Percentiles rank a stretch among this genome's conserved stretches.
phyloP scores from a whole-genome alignment of 2,888 invertebrate species.

The Hypsopygia costalis region DNA sequence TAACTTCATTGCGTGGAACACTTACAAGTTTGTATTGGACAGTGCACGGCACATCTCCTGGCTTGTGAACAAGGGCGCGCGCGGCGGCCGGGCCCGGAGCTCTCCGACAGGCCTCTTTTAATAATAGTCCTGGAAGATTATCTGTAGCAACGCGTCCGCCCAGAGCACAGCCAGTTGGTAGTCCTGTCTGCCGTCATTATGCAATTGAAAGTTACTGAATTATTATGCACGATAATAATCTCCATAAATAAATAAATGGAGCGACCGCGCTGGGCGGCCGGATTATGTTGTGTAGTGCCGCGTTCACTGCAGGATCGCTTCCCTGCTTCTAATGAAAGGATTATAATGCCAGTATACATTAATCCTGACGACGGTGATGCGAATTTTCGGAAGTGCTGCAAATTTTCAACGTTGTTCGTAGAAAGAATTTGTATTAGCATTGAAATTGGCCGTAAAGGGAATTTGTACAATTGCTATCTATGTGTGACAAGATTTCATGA shows the following conservation, averaged over 20 bases:
- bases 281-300: slow-evolving; percentile 40
- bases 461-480: too few species aligned
- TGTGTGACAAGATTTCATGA: too few species aligned
- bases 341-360: slow-evolving; percentile 1
- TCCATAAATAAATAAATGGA: slow-evolving; percentile 74
- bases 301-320: not conserved
- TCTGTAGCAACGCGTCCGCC: slow-evolving; percentile 59
- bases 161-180: slow-evolving; percentile 56
- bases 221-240: slow-evolving; percentile 77
- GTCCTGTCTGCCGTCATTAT: slow-evolving; percentile 74
- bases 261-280: slow-evolving; percentile 38
- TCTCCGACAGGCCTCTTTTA: slow-evolving; percentile 69
- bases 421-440: too few species aligned
- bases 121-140: slow-evolving; percentile 72
- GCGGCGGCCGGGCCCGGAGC: slow-evolving; percentile 43
- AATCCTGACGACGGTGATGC: not conserved
- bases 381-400: not conserved
- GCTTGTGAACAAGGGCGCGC: slow-evolving; percentile 22
- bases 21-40: slow-evolving; percentile 19
- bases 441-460: too few species aligned
- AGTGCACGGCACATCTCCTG: slow-evolving; percentile 10
- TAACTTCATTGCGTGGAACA: slow-evolving; percentile 21
- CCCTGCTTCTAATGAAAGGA: slow-evolving; percentile 9
- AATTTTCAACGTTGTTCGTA: not conserved
- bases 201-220: slow-evolving; percentile 78